Evolutionary conservation across 2,888 invertebrate genomes (phyloP).

Genomic region (Andrena flavipes): DNA sequence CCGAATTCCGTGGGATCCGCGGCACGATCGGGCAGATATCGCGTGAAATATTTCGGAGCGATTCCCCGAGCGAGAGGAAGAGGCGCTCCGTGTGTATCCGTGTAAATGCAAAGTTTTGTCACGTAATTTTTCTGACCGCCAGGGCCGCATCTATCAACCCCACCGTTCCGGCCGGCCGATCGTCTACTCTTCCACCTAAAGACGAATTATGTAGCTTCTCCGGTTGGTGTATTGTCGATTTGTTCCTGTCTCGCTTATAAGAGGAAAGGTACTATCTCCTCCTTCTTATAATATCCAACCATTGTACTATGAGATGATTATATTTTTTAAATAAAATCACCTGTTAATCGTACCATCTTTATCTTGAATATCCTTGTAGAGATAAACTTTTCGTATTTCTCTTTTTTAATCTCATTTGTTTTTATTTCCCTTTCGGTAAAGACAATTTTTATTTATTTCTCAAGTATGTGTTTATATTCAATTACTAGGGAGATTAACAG

Average conservation of each 20-base stretch:
- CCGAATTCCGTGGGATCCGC: slow-evolving; percentile 63
- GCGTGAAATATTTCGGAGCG: slow-evolving; percentile 77
- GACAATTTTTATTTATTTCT: not conserved
- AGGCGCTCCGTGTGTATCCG: slow-evolving; percentile 78
- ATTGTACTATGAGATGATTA: not conserved
- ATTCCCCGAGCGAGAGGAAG: slow-evolving; percentile 69
- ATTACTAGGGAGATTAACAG: slow-evolving; percentile 22
- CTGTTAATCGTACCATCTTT: not conserved
- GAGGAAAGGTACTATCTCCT: slow-evolving; percentile 61
- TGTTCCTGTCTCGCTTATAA: slow-evolving; percentile 58
- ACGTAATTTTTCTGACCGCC: slow-evolving; percentile 82
- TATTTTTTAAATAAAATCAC: not conserved
- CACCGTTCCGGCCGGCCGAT: slow-evolving; percentile 62
- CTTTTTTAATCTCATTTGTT: not conserved
- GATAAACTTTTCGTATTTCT: slow-evolving; percentile 10
- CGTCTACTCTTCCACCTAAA: slow-evolving; percentile 49
- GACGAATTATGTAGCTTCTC: slow-evolving; percentile 59
- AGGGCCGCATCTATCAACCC: slow-evolving; percentile 81
- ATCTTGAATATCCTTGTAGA: slow-evolving; percentile 2
- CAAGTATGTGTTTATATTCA: slow-evolving; percentile 15
- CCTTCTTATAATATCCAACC: slow-evolving; percentile 22
- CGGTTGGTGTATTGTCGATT: slow-evolving; percentile 49
- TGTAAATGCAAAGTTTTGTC: slow-evolving; percentile 81
- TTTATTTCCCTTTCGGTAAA: slow-evolving; percentile 3
- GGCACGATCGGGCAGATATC: slow-evolving; percentile 71